Evolutionary conservation across 37 sponge, comb jelly and placozoan species (phyloP).

Genomic region (Spongilla lacustris): DNA sequence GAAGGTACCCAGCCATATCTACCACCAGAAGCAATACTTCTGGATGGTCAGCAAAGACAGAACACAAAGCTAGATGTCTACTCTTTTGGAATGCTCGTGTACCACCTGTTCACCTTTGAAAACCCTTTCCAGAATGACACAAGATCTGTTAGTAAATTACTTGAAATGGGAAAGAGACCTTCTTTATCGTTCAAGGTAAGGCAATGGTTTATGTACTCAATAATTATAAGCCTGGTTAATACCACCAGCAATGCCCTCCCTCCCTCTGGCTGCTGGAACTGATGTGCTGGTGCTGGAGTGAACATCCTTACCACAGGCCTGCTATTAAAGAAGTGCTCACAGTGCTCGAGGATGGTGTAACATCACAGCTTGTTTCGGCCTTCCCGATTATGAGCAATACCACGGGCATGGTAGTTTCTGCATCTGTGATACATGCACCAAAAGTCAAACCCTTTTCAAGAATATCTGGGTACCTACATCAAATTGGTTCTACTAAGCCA

Average conservation of each 20-base stretch:
- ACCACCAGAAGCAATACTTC: constrained; percentile 73
- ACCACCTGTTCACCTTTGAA: constrained; percentile 52
- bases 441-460: too few species aligned
- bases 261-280: constrained; percentile 67
- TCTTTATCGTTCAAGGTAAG: constrained; percentile 58
- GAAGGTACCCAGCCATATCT: constrained; percentile 77
- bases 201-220: too few species aligned
- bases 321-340: constrained; percentile 43
- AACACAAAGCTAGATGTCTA: constrained; percentile 77
- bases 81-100: constrained; percentile 83
- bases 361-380: constrained; percentile 35
- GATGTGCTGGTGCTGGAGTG: constrained; percentile 93
- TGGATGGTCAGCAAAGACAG: constrained; percentile 57
- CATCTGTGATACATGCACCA: background rate
- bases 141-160: constrained; percentile 26
- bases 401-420: constrained; percentile 26
- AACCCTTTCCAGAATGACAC: constrained; percentile 54
- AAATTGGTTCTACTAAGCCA: background rate
- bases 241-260: constrained; percentile 40
- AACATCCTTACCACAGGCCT: constrained; percentile 72
- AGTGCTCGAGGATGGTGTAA: constrained; percentile 13
- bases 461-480: background rate
- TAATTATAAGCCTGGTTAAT: background rate
- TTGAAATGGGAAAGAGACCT: constrained; percentile 60
- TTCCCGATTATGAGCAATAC: background rate